Evolutionary conservation across 2,113 vertebrate species (phyloP), one percentile per base, ranked within the genome.

Genomic region (Aptenodytes patagonicus): DNA sequence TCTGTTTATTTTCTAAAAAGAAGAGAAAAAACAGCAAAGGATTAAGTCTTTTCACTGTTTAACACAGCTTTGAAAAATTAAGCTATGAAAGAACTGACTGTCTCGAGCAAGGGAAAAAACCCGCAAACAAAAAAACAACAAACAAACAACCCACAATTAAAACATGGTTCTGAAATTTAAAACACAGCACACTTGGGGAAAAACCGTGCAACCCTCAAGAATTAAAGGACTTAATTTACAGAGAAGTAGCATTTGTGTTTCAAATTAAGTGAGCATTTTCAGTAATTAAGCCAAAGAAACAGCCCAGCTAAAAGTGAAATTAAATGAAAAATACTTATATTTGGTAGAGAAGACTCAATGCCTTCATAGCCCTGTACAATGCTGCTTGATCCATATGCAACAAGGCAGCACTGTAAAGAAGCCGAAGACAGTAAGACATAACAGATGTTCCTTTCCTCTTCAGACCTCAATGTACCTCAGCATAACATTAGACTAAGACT

Each of bases 401-500:
- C 99, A 99, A 99, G 99, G 99, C 99, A 99, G 99, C 99, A 99
- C 99, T 99, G 99, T 99, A 99, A 99, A 99, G 99, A 99, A 99
- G 99, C 99, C 98, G 91, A 99, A 98, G 98, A 97, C 98, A 98
- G 62, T 87, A 71, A 99, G 98, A 91, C 54, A n/a, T 19, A 90
- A 64, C 90, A 92, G 73, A 91, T 42, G 86, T 32, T 76, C 58
- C 58, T 77, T 64, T 94, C 86, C 78, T 96, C 90, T 94, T 54
- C 89, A 90, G 90, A 64, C 51, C 54, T 73, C 71, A 42, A 28
- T 4, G 34, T 1, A 84, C 61, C 76, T 83, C 91, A 62, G 70
- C 17, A 38, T 82, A 83, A 69, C 22, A 61, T 34, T 7, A 93
- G 47, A 34, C 36, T 36, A 54, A 31, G 26, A 61, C 58, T 73